Conservation (phyloP, 92 coral and sea anemone genomes). For the Virgularia gustaviana region DNA sequence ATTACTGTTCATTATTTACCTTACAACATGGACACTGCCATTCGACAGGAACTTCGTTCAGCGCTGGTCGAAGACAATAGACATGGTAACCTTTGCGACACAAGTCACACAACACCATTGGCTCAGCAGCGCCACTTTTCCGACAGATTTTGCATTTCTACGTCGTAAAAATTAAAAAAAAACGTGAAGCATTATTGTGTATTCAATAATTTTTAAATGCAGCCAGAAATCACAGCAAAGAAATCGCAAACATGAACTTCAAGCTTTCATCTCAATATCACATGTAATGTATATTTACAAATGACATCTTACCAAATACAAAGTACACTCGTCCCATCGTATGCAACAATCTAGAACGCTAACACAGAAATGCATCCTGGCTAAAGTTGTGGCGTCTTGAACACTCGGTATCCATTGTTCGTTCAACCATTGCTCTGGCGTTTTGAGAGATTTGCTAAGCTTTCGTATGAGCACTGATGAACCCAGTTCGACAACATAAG, state of each 20-base stretch:
- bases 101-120: slow-evolving; percentile 72
- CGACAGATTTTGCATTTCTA: slow-evolving; percentile 88
- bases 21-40: slow-evolving; percentile 85
- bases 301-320: slow-evolving; percentile 59
- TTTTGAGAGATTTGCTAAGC: slow-evolving; percentile 37
- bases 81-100: slow-evolving; percentile 77
- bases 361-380: slow-evolving; percentile 74
- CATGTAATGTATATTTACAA: not conserved
- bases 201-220: no score
- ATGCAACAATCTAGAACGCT: slow-evolving; percentile 70
- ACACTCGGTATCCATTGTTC: slow-evolving; percentile 65
- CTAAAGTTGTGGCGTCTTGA: slow-evolving; percentile 57
- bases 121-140: slow-evolving; percentile 48
- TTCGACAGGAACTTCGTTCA: slow-evolving; percentile 63
- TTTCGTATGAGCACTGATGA: slow-evolving; percentile 60
- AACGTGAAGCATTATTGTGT: not conserved
- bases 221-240: no score
- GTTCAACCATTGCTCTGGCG: slow-evolving; percentile 24
- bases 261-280: no score
- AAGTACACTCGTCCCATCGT: slow-evolving; percentile 74
- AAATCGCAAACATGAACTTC: no score
- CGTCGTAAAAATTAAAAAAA: not conserved
- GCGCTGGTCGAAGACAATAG: slow-evolving; percentile 71
- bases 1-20: slow-evolving; percentile 41
- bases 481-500: slow-evolving; percentile 41